phyloP scores from a whole-genome alignment of 2,888 invertebrate genomes.

The Leptogaster cylindrica region DNA sequence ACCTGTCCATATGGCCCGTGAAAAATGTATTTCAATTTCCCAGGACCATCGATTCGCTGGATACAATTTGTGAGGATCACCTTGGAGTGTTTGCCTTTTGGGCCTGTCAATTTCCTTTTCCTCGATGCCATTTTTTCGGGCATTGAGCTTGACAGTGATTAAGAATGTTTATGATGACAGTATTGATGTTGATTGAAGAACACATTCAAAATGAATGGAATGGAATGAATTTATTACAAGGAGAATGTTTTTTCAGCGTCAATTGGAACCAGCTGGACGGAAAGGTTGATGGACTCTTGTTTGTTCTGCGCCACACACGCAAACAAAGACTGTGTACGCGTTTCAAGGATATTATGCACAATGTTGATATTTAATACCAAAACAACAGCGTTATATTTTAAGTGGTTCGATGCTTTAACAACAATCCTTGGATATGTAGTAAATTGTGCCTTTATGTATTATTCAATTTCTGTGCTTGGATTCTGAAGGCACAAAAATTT shows the following conservation, averaged over 20 bases:
- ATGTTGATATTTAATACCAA: too few relatives aligned
- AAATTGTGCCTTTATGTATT: too few relatives aligned
- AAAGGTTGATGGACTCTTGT: slow-evolving; percentile 15
- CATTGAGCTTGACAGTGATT: slow-evolving; percentile 37
- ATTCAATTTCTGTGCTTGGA: too few relatives aligned
- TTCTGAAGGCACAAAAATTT: too few relatives aligned
- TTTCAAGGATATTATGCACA: too few relatives aligned
- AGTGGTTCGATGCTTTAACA: too few relatives aligned
- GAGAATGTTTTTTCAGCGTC: slow-evolving; percentile 26
- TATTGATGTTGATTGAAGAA: slow-evolving; percentile 40
- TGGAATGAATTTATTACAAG: slow-evolving; percentile 5
- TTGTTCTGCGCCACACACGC: too few relatives aligned
- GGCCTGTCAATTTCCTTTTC: slow-evolving; percentile 28
- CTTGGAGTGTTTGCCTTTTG: slow-evolving; percentile 25
- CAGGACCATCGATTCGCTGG: slow-evolving; percentile 4
- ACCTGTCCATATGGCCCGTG: slow-evolving; percentile 32
- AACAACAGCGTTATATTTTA: too few relatives aligned
- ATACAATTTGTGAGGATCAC: not conserved
- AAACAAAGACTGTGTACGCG: too few relatives aligned
- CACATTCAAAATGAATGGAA: not conserved
- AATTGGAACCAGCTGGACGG: slow-evolving; percentile 24
- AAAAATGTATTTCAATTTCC: slow-evolving; percentile 22
- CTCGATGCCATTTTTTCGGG: slow-evolving; percentile 7
- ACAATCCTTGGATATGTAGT: too few relatives aligned
- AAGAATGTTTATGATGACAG: slow-evolving; percentile 41